Evolutionary conservation across 2,797 vertebrate genomes (phyloP).

Genomic region (Rhinophrynus dorsalis): DNA sequence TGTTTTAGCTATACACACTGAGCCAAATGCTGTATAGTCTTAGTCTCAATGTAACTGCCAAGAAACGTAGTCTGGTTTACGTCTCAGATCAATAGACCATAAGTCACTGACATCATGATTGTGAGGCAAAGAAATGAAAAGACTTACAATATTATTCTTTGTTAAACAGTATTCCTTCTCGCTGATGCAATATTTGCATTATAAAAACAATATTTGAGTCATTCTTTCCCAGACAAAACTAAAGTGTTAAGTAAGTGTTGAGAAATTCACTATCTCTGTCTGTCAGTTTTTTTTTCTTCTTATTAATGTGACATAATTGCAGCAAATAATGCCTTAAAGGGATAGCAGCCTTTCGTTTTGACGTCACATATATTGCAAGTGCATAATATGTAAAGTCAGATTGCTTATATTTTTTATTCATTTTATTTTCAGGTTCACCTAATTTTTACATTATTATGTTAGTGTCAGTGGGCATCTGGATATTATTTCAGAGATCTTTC

Average conservation of each 20-base stretch:
- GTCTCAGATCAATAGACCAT: conserved; percentile 1
- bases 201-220: conserved; percentile 30
- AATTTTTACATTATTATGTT: too few species aligned
- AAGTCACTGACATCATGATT: background rate
- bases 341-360: background rate
- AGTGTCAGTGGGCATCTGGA: too few species aligned
- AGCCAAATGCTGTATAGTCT: background rate
- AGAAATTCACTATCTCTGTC: background rate
- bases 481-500: too few species aligned
- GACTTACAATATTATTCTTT: conserved; percentile 8
- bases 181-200: conserved; percentile 33
- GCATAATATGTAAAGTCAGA: too few species aligned
- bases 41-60: background rate
- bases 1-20: background rate
- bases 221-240: conserved; percentile 1
- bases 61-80: conserved; percentile 6
- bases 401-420: too few species aligned
- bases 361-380: too few species aligned
- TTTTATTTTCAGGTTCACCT: too few species aligned
- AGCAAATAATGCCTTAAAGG: background rate
- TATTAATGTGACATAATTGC: background rate
- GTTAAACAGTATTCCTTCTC: conserved; percentile 24
- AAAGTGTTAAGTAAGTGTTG: conserved; percentile 24
- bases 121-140: background rate
- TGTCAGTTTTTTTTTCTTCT: background rate